Base-by-base conservation (phyloP, 2,888 invertebrate genomes). In the Acleris emargana region DNA sequence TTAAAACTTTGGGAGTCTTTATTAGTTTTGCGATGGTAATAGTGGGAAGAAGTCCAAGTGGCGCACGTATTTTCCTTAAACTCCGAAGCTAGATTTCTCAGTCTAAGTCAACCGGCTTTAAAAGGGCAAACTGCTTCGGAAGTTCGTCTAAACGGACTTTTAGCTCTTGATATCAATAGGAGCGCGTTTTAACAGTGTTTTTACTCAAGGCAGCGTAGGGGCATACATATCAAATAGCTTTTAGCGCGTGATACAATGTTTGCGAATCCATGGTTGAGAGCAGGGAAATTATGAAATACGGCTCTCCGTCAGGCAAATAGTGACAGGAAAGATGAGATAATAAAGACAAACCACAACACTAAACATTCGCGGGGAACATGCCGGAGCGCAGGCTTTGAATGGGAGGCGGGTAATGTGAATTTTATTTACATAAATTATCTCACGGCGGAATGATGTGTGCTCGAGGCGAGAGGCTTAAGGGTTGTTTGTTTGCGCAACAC, bases 401-500 rank as follows among this genome's bases (percentile, higher is more conserved):
- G 82, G 84, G 82, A 86, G 84, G 84, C 83, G 79, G 82, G 82
- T 87, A 88, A 89, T 88, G 88, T 82, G 87, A 86, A 90, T 90
- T 85, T 87, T 87, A 88, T 91, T 90, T 88, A 82, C 89, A 91
- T 90, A 89, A 89, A 91, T 91, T 88, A 91, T 89, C 80, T 81
- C 78, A 74, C 78, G 76, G 77, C 74, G 79, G 82, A 86, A 83
- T 80, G 78, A 76, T 82, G 83, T 83, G 80, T 85, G 81, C 81
- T 73, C 71, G 75, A 73, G 71, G 76, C 71, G 72, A 73, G 76
- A 76, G 73, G 77, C 79, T 80, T 78, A 71, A 77, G 78, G 74
- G 76, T 77, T 77, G 78, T 71, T 79, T 86, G 83, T 88, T 89
- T 87, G 84, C 82, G 75, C 78, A 81, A 86, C 84, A 84, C 82